Conservation (phyloP, 1,140 invertebrate genomes). For the Drosophila yakuba region DNA sequence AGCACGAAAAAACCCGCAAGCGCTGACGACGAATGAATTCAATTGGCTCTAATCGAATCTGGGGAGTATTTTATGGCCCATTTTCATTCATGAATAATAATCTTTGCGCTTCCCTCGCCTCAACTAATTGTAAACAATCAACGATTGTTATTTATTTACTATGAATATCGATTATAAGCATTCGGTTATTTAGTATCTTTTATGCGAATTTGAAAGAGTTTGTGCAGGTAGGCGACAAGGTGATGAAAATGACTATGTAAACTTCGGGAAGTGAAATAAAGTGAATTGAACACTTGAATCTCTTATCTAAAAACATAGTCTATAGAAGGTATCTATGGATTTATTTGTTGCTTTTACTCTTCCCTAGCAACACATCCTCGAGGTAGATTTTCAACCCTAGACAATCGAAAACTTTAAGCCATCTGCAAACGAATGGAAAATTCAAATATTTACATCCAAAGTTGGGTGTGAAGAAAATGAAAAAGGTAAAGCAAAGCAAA, state of each 20-base stretch:
- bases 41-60: conserved; percentile 52
- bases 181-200: conserved; percentile 46
- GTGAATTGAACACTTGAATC: background rate
- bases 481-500: conserved; percentile 24
- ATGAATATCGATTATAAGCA: conserved; percentile 59
- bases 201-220: conserved; percentile 57
- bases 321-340: background rate
- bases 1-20: conserved; percentile 10
- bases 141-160: conserved; percentile 51
- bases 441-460: conserved; percentile 66
- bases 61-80: conserved; percentile 53
- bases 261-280: background rate
- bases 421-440: conserved; percentile 45
- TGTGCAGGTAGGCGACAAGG: conserved; percentile 59
- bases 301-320: too few relatives aligned
- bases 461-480: conserved; percentile 41
- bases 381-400: conserved; percentile 20
- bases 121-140: conserved; percentile 59
- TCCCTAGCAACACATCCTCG: conserved; percentile 18
- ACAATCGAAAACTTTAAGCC: conserved; percentile 10
- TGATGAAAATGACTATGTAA: conserved; percentile 35
- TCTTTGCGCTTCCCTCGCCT: conserved; percentile 11
- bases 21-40: conserved; percentile 40
- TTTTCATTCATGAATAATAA: conserved; percentile 67
- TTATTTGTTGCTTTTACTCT: background rate